Percentiles rank a stretch among this genome's conserved stretches.
phyloP scores from a whole-genome alignment of 2,113 vertebrate genomes.

The Pteronura brasiliensis region DNA sequence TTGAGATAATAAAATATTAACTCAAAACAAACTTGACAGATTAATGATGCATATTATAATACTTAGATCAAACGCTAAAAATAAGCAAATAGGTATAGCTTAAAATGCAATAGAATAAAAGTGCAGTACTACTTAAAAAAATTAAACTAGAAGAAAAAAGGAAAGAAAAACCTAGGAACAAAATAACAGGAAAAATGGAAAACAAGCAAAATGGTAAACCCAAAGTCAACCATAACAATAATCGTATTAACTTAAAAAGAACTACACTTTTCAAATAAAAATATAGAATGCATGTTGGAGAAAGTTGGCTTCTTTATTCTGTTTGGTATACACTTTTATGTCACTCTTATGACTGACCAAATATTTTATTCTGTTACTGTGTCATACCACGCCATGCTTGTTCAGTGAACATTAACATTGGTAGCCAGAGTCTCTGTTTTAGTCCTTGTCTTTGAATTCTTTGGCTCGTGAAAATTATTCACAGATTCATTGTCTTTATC shows the following conservation, averaged over 20 bases:
- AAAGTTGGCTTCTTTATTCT: background rate
- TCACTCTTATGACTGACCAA: background rate
- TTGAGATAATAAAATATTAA: constrained; percentile 3
- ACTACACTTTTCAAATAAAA: background rate
- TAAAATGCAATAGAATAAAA: background rate
- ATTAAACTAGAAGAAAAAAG: background rate
- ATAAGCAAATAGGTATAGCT: background rate
- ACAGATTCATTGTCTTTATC: background rate
- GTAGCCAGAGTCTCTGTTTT: background rate
- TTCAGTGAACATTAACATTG: background rate
- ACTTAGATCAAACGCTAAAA: background rate
- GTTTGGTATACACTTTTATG: background rate
- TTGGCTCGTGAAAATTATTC: background rate
- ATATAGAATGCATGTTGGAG: background rate
- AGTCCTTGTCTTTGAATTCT: background rate
- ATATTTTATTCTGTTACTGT: background rate
- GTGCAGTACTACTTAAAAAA: background rate
- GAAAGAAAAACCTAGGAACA: background rate
- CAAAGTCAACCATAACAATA: background rate
- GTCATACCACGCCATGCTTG: background rate
- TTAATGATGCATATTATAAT: background rate
- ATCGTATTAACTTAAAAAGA: background rate
- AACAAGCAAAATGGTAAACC: background rate
- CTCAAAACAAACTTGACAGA: background rate
- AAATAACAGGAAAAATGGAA: background rate